phyloP scores from a whole-genome alignment of 1,140 invertebrate species.

The Leptinotarsa texana region DNA sequence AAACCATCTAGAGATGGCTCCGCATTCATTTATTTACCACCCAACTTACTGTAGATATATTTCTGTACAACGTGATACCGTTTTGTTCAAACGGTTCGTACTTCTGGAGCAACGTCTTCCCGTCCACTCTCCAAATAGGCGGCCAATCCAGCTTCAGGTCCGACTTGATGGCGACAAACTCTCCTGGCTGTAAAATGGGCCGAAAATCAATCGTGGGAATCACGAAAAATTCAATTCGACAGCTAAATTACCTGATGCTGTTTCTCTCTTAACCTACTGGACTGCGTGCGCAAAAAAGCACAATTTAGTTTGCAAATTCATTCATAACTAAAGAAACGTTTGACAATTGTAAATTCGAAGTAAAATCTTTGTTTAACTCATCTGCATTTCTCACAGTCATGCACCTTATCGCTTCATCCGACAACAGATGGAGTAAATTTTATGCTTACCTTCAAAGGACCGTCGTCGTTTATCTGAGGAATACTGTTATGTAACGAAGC shows the following conservation, averaged over 20 bases:
- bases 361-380: too few species aligned
- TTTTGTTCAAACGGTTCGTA: constrained; percentile 83
- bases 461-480: constrained; percentile 54
- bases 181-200: constrained; percentile 68
- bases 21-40: too few species aligned
- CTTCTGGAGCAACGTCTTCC: constrained; percentile 83
- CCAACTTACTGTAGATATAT: constrained; percentile 80
- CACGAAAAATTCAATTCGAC: background rate
- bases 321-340: background rate
- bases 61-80: constrained; percentile 79
- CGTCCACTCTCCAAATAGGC: constrained; percentile 84
- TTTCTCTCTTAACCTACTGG: constrained; percentile 43
- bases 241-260: constrained; percentile 38
- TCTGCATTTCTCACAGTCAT: too few species aligned
- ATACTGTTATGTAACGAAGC: constrained; percentile 56
- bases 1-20: too few species aligned
- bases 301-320: background rate
- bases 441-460: constrained; percentile 61
- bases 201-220: background rate
- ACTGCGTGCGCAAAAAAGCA: constrained; percentile 31
- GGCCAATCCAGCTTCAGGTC: constrained; percentile 78
- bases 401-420: too few species aligned
- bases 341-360: too few species aligned
- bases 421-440: too few species aligned
- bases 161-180: constrained; percentile 80